Evolutionary conservation across 2,113 vertebrate species (phyloP), one percentile per base, ranked within the genome.

Genomic region (Vulpes lagopus): DNA sequence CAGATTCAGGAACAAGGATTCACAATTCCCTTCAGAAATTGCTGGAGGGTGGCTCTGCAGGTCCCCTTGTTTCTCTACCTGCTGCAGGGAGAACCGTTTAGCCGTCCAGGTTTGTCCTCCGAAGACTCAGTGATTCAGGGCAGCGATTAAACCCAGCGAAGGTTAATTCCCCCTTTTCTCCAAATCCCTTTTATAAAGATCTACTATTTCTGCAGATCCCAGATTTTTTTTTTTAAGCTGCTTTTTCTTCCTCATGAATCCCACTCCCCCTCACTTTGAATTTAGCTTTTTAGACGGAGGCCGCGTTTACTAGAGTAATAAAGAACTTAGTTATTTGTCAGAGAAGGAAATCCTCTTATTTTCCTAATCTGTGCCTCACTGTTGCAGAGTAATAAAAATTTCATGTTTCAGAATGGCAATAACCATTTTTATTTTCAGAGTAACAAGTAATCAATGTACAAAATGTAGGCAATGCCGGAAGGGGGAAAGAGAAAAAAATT

Each of bases 11-110:
- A 95, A 89, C 71, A 92, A 97, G 95, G 89, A 87, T 49, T 82
- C 97, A 89, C 91, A 93, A 97, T 97, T 98, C 96, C 74, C 96
- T 97, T 88, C 96, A 94, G 57, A 3, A 95, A 22, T 62, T 78
- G 94, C 96, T 97, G 74, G 91, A 96, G 96, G 94, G 53, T 91
- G 94, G 65, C 1, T 0, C 93, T 94, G 84, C 10, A 85, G 76
- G 83, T 91, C 97, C 95, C 53, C 67, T 97, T 95, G 60, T 69
- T 89, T 97, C 78, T 83, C 83, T 71, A 64, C 73, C 57, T 88
- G 91, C 69, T 67, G 7, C 23, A 74, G 60, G 76, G 71, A 2
- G 1, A 91, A 64, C 93, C 17, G 3, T 65, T 57, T 57, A 94
- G 86, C 64, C 3, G 2, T 51, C 60, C 20, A 79, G 57, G 67